Evolutionary conservation across 30 jellyfish, hydroid and myxozoan species (phyloP), one percentile per base, ranked within the genome.

Genomic region (Calvadosia cruxmelitensis): DNA sequence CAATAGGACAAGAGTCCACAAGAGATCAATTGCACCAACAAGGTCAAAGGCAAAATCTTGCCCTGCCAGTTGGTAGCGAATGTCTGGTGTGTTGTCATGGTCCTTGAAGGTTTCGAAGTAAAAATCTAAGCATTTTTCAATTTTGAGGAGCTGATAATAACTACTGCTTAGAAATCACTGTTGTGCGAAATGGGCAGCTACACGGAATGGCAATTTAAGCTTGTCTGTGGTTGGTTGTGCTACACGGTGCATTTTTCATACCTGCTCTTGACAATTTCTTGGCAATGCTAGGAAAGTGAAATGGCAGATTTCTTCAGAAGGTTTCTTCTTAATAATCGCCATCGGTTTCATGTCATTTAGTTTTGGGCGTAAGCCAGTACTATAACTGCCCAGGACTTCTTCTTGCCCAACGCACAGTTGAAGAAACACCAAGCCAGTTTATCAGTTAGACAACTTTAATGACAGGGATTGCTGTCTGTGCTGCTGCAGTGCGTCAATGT

Each of bases 121-220:
- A 12, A 27, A 53, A 24, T 66, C 75, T 29, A 66, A 1, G 62
- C 75, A 30, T 16, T 66, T 27, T 31, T 66, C 75, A 29, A 66
- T 28, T 27, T 66, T 66, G 0, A 66, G 66, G 20, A 29, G 34
- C 29, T 66, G 75, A 26, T 66, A 62, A 62, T 66, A 66, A 33
- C 75, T 66, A 25, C 66, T 27, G 75, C 75, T 66, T 31, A 66
- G 27, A 66, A 66, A 66, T 12, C 75, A 62, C 34, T 66, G 75
- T 1, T 27, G 65, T 27, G 75, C 75, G 34, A 66, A 66, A 2
- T 53, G 27, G 27, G 34, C 64, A 16, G 75, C 34, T 30, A 66
- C 75, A 20, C 25, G 23, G 64, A 66, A 66, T 0, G 75, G 75
- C 1, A 66, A 62, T 33, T 66, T 27, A 26, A 66, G 65, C 15